Base-by-base conservation (phyloP, 1,140 invertebrate species). In the Euura lappo region DNA sequence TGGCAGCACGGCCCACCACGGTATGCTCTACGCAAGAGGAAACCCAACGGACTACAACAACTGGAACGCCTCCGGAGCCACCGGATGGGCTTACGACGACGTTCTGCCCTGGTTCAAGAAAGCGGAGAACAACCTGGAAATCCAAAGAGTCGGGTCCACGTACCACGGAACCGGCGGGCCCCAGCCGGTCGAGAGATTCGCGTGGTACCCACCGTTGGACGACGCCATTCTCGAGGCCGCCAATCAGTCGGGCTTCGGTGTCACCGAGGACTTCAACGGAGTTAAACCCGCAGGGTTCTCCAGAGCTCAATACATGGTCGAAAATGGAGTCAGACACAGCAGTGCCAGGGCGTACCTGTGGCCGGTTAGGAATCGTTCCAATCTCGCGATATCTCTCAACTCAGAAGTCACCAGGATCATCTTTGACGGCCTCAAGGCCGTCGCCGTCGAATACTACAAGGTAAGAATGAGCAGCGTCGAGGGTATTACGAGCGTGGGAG, bases 311-410 rank as follows among this genome's bases (percentile, higher is more conserved):
- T 91, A 82, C 66, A 91, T 90, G 7, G 91, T 72, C 60, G 88
- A 91, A 68, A 82, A 92, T 72, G 94, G 94, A 2, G 89, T 90
- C 3, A 85, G 94, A 64, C 89, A 92, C 76, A 93, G 91, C 79
- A 90, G 90, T 13, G 87, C 92, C 3, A 85, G 89, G 73, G 92
- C 92, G 0, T 95, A 91, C 80, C 79, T 95, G 0, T 79, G 89
- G 51, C 93, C 93, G 3, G 83, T 86, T 60, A 81, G 89, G 43
- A 76, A 90, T 74, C 85, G 92, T 28, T 80, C 84, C 2, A 97
- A 97, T 84, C 86, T 97, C 1, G 89, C 94, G 75, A 86, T 96
- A 1, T 79, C 90, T 74, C 76, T 93, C 0, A 93, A 94, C 71
- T 90, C 94, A 0, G 89, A 90, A 0, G 93, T 89, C 0, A 92